Evolutionary conservation across 2,888 invertebrate genomes (phyloP), one percentile per base, ranked within the genome.

Genomic region (Microplitis deprimator): DNA sequence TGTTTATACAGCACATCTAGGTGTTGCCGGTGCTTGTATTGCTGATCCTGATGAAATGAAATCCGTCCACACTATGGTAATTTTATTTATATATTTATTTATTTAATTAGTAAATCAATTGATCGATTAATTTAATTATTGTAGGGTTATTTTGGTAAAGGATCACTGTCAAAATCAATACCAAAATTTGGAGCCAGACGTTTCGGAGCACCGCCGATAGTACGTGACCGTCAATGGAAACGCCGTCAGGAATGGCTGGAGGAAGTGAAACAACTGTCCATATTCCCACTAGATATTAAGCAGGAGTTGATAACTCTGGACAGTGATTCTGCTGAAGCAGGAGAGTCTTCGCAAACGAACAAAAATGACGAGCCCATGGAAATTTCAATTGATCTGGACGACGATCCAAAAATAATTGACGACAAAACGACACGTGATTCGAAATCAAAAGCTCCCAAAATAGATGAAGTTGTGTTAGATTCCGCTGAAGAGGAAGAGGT

Each of bases 81-180:
- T 77, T 68, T 75, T 17, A 50, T 38, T 70, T 29, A 61, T 60
- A n/a, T 62, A 39, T 41, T n/a, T 60, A 8, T 61, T 67, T 68
- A 41, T 61, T 64, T 8, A 20, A 60, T 29, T 29, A 64, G 40
- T 67, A 68, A 13, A 61, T 69, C 40, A 60, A 61, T 20, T 68
- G 7, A 61, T 68, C 75, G 20, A 72, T 74, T 72, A 16, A 69
- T 77, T 70, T 50, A 50, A 50, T 50, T 50, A 13, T 10, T 50
- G 13, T 50, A 91, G 90, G 96, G 96, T 0, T 94, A 92, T 87
- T 96, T 94, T 90, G 96, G 96, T 0, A 95, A 95, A 90, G 94
- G 94, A 1, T 93, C 93, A 6, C 87, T 91, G 62, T 94, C 94
- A 0, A 91, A 93, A 60, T 92, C 92, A 29, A 91, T 90, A 82